Percentiles rank a stretch among this genome's conserved stretches.
These are phyloP conservation scores for Megaleporinus macrocephalus DNA, from an alignment of 2,113 vertebrate species.

Conservation along the genomic window DNA sequence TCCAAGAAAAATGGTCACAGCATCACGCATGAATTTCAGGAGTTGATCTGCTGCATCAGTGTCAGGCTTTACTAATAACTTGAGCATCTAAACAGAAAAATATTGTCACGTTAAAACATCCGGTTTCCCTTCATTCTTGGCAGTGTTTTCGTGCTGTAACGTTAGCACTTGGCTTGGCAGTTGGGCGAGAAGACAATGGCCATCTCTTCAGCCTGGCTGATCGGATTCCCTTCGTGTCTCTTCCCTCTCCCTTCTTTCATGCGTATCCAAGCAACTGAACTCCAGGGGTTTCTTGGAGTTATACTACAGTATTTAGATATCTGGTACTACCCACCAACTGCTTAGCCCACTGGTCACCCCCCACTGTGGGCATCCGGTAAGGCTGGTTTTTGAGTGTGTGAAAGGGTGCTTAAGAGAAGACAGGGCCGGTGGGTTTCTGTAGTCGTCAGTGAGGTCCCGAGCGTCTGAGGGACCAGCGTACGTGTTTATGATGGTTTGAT, in stretches of 20 bases:
- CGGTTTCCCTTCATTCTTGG: not conserved
- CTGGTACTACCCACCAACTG: not conserved
- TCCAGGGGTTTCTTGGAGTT: conserved; percentile 31
- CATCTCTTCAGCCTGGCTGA: conserved; percentile 30
- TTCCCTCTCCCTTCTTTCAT: conserved; percentile 24
- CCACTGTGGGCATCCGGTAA: not conserved
- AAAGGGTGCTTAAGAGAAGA: too few relatives aligned
- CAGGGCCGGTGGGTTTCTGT: too few relatives aligned
- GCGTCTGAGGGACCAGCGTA: too few relatives aligned
- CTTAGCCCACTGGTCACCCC: not conserved
- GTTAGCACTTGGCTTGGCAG: not conserved
- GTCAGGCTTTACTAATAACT: not conserved
- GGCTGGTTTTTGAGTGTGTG: not conserved
- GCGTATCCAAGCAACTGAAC: conserved; percentile 64
- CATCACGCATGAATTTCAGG: too few relatives aligned
- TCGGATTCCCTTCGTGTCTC: conserved; percentile 55
- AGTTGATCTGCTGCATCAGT: too few relatives aligned
- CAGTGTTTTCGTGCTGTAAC: not conserved
- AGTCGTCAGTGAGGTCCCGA: not conserved
- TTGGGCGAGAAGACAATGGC: not conserved
- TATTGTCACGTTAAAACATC: not conserved
- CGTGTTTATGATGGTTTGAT: not conserved
- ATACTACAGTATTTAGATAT: conserved; percentile 16
- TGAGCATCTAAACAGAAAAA: not conserved
- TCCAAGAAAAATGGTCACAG: too few relatives aligned